Evolutionary conservation across 2,797 vertebrate genomes (phyloP), one percentile per base, ranked within the genome.

Genomic region (Myotis pilosus): DNA sequence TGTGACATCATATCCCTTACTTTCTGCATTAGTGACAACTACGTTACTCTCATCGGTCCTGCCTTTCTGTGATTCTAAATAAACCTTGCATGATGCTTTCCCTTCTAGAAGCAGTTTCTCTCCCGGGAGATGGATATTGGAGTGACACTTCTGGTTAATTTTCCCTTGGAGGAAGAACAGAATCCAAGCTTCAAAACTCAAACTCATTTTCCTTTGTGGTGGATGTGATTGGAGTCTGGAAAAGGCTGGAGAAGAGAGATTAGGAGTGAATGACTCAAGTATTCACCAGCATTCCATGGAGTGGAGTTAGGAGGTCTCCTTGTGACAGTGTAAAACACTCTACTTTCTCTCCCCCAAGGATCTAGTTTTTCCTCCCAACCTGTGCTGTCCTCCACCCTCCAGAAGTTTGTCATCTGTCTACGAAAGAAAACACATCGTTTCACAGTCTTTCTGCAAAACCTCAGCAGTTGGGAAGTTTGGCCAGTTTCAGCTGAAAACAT

Each of bases 161-260:
- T 84, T 57, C n/a, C 76, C 62, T 66, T 83, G 84, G 17, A 90
- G 55, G 47, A 92, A 51, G 51, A 89, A 44, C 47, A 49, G 83
- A 74, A 78, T 60, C 62, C 47, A 81, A 68, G 55, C 44, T 86
- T 85, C 75, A 69, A 49, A 82, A 76, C 23, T 41, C 76, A 55
- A 74, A 33, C 72, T 64, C 71, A 30, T 2, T 84, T 95, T 86
- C 57, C 66, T 89, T 91, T 86, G 69, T 51, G 51, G 83, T 95
- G 53, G 78, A 47, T 64, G 25, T 23, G 82, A 85, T n/a, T 78
- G n/a, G 47, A 71, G 23, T 53, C 55, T 53, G 76, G 55, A 30
- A 62, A 47, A 86, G 64, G 22, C 22, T 79, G 44, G 69, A 74
- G 75, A 93, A 93, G 69, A 92, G 68, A 85, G 47, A 62, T 44